Conservation (phyloP, 2,797 vertebrate species). For the Chrysocyon brachyurus region DNA sequence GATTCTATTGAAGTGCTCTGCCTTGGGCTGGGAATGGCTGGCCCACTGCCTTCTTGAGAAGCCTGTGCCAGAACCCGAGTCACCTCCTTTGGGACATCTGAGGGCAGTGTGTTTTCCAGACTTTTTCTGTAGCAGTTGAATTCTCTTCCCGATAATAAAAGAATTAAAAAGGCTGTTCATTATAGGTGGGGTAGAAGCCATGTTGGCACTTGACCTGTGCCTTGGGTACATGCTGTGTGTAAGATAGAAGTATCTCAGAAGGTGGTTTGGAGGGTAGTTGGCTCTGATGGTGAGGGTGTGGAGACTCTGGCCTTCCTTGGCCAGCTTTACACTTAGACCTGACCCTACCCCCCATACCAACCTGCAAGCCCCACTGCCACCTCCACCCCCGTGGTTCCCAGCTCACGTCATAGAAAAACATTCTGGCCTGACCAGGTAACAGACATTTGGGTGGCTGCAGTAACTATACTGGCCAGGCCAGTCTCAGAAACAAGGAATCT, state of each 20-base stretch:
- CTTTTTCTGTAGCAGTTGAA: neutral
- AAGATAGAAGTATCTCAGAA: constrained; percentile 39
- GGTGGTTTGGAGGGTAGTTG: neutral
- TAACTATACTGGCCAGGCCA: neutral
- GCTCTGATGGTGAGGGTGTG: neutral
- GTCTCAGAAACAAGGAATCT: neutral
- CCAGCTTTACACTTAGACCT: constrained; percentile 31
- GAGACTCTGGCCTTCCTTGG: neutral
- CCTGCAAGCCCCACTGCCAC: neutral
- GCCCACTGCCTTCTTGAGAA: constrained; percentile 40
- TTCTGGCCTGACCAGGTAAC: neutral
- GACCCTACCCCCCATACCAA: neutral
- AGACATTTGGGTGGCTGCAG: neutral
- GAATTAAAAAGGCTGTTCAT: neutral
- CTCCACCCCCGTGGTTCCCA: neutral
- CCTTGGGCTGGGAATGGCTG: constrained; percentile 60
- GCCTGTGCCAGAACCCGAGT: constrained; percentile 54
- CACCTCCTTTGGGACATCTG: constrained; percentile 62
- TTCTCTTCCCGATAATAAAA: constrained; percentile 61
- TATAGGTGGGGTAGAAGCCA: neutral
- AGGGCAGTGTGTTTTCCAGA: constrained; percentile 62
- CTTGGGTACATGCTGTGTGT: neutral
- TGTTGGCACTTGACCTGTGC: neutral
- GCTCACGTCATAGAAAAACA: neutral
- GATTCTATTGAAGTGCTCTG: constrained; percentile 56